Percentiles rank a stretch among this genome's conserved stretches.
Conservation (phyloP, 2,888 invertebrate species). For the Cerastis leucographa region DNA sequence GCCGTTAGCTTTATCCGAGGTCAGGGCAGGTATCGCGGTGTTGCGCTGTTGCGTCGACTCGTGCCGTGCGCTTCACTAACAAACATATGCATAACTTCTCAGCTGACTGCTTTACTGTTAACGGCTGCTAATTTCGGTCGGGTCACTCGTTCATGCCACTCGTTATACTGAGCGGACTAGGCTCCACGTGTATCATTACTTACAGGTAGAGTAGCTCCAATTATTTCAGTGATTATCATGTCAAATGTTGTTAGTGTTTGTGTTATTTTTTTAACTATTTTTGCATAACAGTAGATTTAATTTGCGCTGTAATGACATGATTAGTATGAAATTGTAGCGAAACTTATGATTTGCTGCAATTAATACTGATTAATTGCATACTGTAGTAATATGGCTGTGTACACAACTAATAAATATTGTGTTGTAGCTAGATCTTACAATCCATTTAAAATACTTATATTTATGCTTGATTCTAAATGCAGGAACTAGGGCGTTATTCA, state of each 20-base stretch:
- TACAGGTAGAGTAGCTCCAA: neutral
- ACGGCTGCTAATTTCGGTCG: slow-evolving; percentile 52
- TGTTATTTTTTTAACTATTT: neutral
- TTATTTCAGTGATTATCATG: slow-evolving; percentile 20
- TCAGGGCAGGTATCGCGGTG: slow-evolving; percentile 80
- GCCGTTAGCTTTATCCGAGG: slow-evolving; percentile 87
- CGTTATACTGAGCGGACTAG: slow-evolving; percentile 11
- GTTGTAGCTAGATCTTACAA: neutral
- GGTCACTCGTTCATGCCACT: slow-evolving; percentile 31
- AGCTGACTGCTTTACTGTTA: slow-evolving; percentile 70
- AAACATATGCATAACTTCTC: slow-evolving; percentile 75
- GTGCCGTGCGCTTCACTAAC: slow-evolving; percentile 66
- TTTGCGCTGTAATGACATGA: neutral
- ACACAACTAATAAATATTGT: neutral
- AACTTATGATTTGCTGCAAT: neutral
- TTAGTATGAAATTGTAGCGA: slow-evolving; percentile 2
- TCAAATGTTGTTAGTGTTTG: neutral
- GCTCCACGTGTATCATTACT: neutral
- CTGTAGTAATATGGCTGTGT: neutral
- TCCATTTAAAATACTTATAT: neutral
- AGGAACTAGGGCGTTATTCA: neutral
- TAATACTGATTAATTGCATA: no score
- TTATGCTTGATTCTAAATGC: neutral
- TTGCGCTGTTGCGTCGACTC: slow-evolving; percentile 63
- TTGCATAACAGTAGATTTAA: neutral